Conservation (phyloP, 2,113 vertebrate species). For the Okapia johnstoni region DNA sequence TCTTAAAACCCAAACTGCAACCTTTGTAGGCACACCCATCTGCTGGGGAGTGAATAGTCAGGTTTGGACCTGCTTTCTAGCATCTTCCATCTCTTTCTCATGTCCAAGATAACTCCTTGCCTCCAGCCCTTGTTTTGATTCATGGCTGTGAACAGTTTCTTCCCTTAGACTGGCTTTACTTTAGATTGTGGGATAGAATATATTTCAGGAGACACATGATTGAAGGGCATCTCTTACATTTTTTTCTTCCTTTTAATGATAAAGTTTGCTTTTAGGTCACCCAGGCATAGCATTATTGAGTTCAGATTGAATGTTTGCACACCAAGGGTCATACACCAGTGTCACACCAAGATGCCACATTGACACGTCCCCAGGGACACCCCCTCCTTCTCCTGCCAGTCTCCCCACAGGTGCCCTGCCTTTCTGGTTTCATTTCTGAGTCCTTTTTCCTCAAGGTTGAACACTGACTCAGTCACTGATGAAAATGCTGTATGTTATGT, state of each 20-base stretch:
- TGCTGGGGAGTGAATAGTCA: not conserved
- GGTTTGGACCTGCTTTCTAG: not conserved
- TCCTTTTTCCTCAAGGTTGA: not conserved
- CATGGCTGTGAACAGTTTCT: not conserved
- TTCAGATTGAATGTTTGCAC: not conserved
- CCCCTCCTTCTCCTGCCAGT: not conserved
- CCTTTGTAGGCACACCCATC: not conserved
- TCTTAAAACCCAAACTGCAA: not conserved
- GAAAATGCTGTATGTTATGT: not conserved
- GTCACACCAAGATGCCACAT: not conserved
- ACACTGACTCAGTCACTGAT: not conserved
- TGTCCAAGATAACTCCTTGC: rapidly evolving
- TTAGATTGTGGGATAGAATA: not conserved
- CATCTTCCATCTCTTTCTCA: not conserved
- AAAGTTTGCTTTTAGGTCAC: not conserved
- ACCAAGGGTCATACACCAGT: too few species aligned
- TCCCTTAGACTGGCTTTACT: not conserved
- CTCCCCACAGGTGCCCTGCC: not conserved
- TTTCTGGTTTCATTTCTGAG: not conserved
- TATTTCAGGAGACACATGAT: not conserved
- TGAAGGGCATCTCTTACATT: not conserved
- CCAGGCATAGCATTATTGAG: not conserved
- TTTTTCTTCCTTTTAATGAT: not conserved
- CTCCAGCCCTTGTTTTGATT: not conserved
- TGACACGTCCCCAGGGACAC: not conserved